Percentiles rank a stretch among this genome's conserved stretches.
These are phyloP conservation scores for Dicentrarchus labrax DNA, from an alignment of 2,113 vertebrate species.

Conservation along the genomic window DNA sequence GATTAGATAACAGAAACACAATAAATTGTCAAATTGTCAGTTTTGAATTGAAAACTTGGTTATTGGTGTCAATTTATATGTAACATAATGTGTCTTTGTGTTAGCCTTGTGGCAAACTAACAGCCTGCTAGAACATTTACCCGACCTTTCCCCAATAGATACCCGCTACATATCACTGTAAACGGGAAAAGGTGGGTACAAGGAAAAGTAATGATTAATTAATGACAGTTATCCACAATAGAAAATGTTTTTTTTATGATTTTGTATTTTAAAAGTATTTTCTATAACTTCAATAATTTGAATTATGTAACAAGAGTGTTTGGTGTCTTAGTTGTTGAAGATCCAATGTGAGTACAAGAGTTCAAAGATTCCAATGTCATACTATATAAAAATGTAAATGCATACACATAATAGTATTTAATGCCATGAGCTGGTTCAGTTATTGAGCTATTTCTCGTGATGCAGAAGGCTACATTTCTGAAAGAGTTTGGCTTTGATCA, in stretches of 20 bases:
- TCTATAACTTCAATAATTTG: background rate
- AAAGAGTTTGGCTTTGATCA: constrained; percentile 20
- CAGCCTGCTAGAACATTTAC: background rate
- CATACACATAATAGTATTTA: background rate
- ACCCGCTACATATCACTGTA: background rate
- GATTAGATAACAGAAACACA: background rate
- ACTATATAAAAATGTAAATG: background rate
- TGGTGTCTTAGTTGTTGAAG: background rate
- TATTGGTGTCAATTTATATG: background rate
- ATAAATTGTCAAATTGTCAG: background rate
- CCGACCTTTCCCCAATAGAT: background rate
- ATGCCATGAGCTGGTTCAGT: background rate
- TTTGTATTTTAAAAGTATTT: background rate
- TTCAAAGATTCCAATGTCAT: background rate
- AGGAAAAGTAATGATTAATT: no score
- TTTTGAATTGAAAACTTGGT: no score
- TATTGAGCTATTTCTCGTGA: background rate
- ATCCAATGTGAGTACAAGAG: background rate
- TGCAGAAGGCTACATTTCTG: constrained; percentile 1
- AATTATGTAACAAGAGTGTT: background rate
- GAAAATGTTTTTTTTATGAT: no score
- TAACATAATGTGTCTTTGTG: background rate
- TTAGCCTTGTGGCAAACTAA: background rate
- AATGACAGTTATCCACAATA: no score
- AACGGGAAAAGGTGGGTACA: no score